These are phyloP conservation scores for Eustalomyia histrio DNA, from an alignment of 2,888 invertebrate species.

Conservation along the genomic window DNA sequence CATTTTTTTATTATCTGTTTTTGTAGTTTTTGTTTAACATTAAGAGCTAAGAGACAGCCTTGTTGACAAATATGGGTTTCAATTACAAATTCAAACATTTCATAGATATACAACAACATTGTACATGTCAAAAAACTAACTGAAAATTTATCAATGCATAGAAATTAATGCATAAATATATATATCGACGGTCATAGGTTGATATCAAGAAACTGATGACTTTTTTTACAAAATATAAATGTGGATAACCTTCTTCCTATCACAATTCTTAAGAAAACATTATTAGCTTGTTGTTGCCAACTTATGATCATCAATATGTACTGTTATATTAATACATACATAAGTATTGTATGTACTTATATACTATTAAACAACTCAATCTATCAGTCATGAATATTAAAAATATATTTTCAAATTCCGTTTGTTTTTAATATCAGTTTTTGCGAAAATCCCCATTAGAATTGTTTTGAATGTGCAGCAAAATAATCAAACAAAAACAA, in stretches of 20 bases:
- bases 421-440: slow-evolving; percentile 13
- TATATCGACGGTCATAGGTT: not conserved
- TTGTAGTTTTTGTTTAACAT: not conserved
- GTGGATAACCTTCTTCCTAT: no score
- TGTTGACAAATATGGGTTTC: slow-evolving; percentile 46
- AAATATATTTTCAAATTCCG: slow-evolving; percentile 17
- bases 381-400: slow-evolving; percentile 42
- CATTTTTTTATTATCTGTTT: not conserved
- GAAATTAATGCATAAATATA: not conserved
- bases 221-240: no score
- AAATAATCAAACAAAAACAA: not conserved
- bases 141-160: slow-evolving; percentile 37
- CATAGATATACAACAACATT: not conserved
- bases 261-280: no score
- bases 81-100: slow-evolving; percentile 54
- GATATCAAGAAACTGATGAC: no score
- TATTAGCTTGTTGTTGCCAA: no score
- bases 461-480: not conserved
- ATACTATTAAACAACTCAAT: slow-evolving; percentile 6
- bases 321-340: slow-evolving; percentile 13
- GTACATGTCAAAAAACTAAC: slow-evolving; percentile 38
- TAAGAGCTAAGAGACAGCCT: slow-evolving; percentile 31
- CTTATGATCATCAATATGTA: slow-evolving; percentile 21
- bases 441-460: slow-evolving; percentile 15
- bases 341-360: not conserved